A percentile compares a stretch with the other conserved stretches of the same genome.
These are phyloP conservation scores for Ypsolopha scabrella DNA, from an alignment of 2,888 invertebrate genomes.

Conservation along the genomic window DNA sequence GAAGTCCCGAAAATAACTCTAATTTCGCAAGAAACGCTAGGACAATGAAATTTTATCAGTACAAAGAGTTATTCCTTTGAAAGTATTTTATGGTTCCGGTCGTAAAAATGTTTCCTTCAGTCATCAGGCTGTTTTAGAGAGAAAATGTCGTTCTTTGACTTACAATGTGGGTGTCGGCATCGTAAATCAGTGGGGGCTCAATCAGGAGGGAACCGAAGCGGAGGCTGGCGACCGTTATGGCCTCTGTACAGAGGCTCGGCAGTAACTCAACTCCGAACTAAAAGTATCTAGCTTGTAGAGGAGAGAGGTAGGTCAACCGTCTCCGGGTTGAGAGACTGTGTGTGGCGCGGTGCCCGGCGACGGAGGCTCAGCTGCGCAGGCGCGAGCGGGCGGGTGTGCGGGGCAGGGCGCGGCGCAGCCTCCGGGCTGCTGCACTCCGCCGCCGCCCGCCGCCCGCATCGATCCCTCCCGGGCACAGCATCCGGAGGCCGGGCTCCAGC, in stretches of 20 bases:
- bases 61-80: neutral
- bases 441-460: constrained; percentile 67
- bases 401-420: constrained; percentile 53
- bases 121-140: neutral
- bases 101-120: neutral
- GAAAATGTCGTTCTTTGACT: neutral
- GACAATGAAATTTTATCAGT: no score
- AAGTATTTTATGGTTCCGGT: neutral
- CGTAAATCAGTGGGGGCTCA: constrained; percentile 46
- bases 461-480: constrained; percentile 55
- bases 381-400: constrained; percentile 18
- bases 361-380: constrained; percentile 14
- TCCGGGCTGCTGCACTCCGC: constrained; percentile 57
- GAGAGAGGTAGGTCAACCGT: constrained; percentile 21
- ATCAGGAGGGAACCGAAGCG: constrained; percentile 51
- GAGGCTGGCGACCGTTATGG: constrained; percentile 17
- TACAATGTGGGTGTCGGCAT: constrained; percentile 6
- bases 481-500: constrained; percentile 30
- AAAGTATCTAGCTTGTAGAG: constrained; percentile 1
- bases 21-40: no score
- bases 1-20: no score
- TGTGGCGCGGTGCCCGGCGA: neutral
- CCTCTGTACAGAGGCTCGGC: neutral
- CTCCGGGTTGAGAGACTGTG: neutral
- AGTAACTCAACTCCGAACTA: neutral